Evolutionary conservation across 2,113 vertebrate genomes (phyloP).

Genomic region (Anguilla japonica): DNA sequence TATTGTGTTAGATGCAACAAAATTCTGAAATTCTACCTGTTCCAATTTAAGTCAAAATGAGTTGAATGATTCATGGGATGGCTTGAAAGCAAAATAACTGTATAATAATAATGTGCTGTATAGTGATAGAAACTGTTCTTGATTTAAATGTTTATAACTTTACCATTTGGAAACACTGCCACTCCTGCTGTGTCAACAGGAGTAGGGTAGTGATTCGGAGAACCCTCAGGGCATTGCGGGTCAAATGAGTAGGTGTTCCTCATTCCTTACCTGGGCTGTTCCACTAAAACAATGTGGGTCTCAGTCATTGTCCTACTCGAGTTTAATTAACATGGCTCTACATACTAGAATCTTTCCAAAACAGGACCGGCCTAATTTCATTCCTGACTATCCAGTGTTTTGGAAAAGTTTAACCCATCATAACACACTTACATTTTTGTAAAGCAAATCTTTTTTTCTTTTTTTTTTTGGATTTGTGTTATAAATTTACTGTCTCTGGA

Average conservation of each 20-base stretch:
- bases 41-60: not conserved
- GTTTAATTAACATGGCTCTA: not conserved
- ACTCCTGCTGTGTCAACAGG: not conserved
- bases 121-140: not conserved
- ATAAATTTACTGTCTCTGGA: not conserved
- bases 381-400: too few species aligned
- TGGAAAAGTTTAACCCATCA: too few species aligned
- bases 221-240: not conserved
- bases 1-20: not conserved
- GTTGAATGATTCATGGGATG: too few species aligned
- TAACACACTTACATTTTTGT: too few species aligned
- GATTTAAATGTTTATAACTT: not conserved
- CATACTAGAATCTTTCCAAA: not conserved
- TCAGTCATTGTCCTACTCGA: not conserved
- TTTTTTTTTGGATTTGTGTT: not conserved
- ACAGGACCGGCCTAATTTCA: not conserved
- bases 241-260: not conserved
- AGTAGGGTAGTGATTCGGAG: not conserved
- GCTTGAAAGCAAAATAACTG: not conserved
- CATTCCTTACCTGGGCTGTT: constrained; percentile 4
- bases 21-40: not conserved
- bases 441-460: not conserved
- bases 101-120: not conserved
- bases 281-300: constrained; percentile 7
- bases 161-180: not conserved